Conservation (phyloP, 2,888 invertebrate species). For the Athalia circularis region DNA sequence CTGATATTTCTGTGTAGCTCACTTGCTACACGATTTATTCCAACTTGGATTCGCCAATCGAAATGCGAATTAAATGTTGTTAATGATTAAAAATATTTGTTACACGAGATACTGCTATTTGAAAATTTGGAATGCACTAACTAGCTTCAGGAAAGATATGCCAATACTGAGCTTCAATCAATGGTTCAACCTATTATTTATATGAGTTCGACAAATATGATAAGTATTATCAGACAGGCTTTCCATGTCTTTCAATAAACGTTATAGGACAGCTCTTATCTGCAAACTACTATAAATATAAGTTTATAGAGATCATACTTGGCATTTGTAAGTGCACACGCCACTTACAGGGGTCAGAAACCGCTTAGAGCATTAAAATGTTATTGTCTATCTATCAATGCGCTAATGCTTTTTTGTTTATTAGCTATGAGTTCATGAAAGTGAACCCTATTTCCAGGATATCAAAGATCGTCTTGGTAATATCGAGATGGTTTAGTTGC, state of each 20-base stretch:
- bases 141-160: slow-evolving; percentile 52
- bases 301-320: slow-evolving; percentile 61
- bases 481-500: not conserved
- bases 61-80: slow-evolving; percentile 10
- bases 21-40: slow-evolving; percentile 23
- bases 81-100: not conserved
- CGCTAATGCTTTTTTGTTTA: slow-evolving; percentile 12
- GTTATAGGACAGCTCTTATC: slow-evolving; percentile 62
- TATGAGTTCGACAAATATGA: slow-evolving; percentile 67
- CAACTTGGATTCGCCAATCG: slow-evolving; percentile 1
- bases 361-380: slow-evolving; percentile 56
- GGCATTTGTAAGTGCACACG: slow-evolving; percentile 55
- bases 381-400: not conserved
- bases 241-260: slow-evolving; percentile 62
- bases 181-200: slow-evolving; percentile 69
- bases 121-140: slow-evolving; percentile 15
- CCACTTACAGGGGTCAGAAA: slow-evolving; percentile 57
- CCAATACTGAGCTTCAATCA: slow-evolving; percentile 64
- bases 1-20: slow-evolving; percentile 47
- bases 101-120: not conserved
- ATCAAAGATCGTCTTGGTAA: not conserved
- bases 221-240: slow-evolving; percentile 69
- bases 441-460: slow-evolving; percentile 19
- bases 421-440: slow-evolving; percentile 17
- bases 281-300: slow-evolving; percentile 63